A percentile compares a stretch with the other conserved stretches of the same genome.
phyloP scores from a whole-genome alignment of 2,888 invertebrate genomes.

The Nomada lathburiana region DNA sequence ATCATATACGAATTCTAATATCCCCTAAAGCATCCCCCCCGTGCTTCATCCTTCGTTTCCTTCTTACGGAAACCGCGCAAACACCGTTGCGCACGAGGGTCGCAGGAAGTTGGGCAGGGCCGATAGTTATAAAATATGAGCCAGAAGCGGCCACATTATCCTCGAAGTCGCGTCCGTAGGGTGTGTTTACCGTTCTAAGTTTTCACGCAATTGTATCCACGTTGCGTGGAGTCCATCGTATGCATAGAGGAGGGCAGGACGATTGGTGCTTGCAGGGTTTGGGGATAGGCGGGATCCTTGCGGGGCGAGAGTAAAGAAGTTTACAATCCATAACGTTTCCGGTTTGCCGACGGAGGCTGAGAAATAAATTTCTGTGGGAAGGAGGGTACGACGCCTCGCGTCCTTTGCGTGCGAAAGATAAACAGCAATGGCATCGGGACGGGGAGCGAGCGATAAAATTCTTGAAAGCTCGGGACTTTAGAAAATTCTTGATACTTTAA shows the following conservation, averaged over 20 bases:
- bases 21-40: not conserved
- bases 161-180: constrained; percentile 47
- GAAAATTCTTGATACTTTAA: too few species aligned
- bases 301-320: constrained; percentile 60
- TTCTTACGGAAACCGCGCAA: constrained; percentile 33
- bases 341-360: constrained; percentile 57
- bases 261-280: constrained; percentile 51
- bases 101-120: constrained; percentile 45
- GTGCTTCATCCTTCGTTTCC: constrained; percentile 4
- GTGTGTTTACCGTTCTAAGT: constrained; percentile 57
- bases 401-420: not conserved
- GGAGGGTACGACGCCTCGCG: not conserved
- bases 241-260: constrained; percentile 40
- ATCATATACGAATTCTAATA: not conserved
- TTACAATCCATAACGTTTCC: constrained; percentile 80
- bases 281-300: constrained; percentile 47
- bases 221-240: constrained; percentile 49
- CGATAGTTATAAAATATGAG: constrained; percentile 70
- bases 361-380: constrained; percentile 1
- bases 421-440: not conserved
- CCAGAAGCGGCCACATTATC: constrained; percentile 46
- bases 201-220: constrained; percentile 74
- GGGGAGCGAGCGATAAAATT: not conserved
- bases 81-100: constrained; percentile 20
- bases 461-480: not conserved